A percentile compares a stretch with the other conserved stretches of the same genome.
Conservation (phyloP, 1,140 invertebrate species). For the Ips typographus region DNA sequence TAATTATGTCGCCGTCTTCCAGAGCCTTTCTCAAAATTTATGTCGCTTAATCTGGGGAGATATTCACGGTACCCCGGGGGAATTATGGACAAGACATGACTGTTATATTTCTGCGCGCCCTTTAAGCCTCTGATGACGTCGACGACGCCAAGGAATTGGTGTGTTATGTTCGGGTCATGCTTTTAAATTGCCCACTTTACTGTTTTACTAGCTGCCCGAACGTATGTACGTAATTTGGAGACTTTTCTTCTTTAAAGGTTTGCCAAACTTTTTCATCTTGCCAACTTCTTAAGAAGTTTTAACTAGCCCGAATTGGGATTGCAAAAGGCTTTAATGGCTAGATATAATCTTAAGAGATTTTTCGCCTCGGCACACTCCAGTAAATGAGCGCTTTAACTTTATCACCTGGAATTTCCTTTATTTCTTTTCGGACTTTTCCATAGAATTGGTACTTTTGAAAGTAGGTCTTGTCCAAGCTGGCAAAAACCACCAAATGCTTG, state of each 20-base stretch:
- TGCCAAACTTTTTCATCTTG: background rate
- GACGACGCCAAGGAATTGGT: conserved; percentile 24
- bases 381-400: no score
- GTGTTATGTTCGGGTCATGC: conserved; percentile 30
- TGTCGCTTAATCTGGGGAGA: conserved; percentile 46
- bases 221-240: conserved; percentile 7
- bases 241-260: conserved; percentile 6
- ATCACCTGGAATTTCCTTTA: no score
- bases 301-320: no score
- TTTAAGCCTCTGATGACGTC: conserved; percentile 32
- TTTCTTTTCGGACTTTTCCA: no score
- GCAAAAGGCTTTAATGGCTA: no score
- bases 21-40: conserved; percentile 41
- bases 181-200: conserved; percentile 35
- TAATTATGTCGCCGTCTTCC: conserved; percentile 46
- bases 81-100: conserved; percentile 45
- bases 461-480: no score
- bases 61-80: conserved; percentile 38
- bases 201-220: conserved; percentile 3
- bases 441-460: no score
- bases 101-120: conserved; percentile 38
- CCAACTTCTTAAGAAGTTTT: no score
- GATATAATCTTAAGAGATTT: no score
- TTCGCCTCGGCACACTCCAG: no score
- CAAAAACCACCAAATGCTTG: no score